A percentile compares a stretch with the other conserved stretches of the same genome.
phyloP scores from a whole-genome alignment of 2,113 vertebrate genomes.

The Carassius gibelio region DNA sequence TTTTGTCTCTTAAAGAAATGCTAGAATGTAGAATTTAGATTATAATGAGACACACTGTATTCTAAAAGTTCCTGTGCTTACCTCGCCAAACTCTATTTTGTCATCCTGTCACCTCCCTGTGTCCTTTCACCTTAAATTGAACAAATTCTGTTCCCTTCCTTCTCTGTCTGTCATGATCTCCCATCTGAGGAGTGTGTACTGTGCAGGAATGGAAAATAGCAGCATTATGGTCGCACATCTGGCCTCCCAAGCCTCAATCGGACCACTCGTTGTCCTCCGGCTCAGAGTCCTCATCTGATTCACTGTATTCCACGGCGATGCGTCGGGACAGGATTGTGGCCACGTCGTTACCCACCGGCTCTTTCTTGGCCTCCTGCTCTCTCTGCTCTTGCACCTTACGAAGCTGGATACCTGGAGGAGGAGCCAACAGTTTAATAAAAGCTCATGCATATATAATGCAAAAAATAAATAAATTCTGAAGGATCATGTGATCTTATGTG shows the following conservation, averaged over 20 bases:
- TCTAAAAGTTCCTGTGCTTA: conserved; percentile 42
- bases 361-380: conserved; percentile 89
- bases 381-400: conserved; percentile 96
- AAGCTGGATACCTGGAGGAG: conserved; percentile 86
- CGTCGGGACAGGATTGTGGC: conserved; percentile 93
- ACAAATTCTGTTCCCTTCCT: not conserved
- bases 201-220: conserved; percentile 42
- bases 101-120: not conserved
- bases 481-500: too few species aligned
- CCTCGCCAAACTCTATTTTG: not conserved
- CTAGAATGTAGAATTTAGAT: conserved; percentile 13
- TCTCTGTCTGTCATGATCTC: not conserved
- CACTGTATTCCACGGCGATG: conserved; percentile 93
- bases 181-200: conserved; percentile 25
- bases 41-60: conserved; percentile 19
- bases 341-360: conserved; percentile 90
- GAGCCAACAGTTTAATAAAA: not conserved
- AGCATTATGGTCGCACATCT: conserved; percentile 29
- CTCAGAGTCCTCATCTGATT: conserved; percentile 93
- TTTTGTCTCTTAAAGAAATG: conserved; percentile 36
- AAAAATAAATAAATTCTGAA: too few species aligned
- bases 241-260: conserved; percentile 68
- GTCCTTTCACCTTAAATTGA: conserved; percentile 7
- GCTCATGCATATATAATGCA: not conserved
- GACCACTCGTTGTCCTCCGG: conserved; percentile 96